These are phyloP conservation scores for Cervus canadensis DNA, from an alignment of 2,113 vertebrate genomes.

Conservation along the genomic window DNA sequence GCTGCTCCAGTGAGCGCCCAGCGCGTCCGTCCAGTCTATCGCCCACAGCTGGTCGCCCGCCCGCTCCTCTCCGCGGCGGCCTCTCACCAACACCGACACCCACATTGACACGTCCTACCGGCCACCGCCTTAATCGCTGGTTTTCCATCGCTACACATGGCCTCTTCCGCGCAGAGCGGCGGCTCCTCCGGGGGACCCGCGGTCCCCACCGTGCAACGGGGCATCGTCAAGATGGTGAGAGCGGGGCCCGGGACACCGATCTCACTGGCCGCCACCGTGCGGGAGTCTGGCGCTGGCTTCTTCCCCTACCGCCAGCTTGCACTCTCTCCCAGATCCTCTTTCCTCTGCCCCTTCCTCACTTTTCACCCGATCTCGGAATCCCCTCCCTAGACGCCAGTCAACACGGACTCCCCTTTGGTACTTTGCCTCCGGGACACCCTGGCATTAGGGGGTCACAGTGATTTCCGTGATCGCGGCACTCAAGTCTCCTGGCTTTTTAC, in stretches of 20 bases:
- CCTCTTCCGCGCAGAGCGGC: slow-evolving; percentile 77
- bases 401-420: neutral
- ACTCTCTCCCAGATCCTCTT: neutral
- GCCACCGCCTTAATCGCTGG: neutral
- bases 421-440: neutral
- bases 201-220: slow-evolving; percentile 87
- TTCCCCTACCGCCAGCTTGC: neutral
- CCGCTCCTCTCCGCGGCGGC: neutral
- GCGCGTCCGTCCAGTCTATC: neutral
- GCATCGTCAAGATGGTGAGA: slow-evolving; percentile 96
- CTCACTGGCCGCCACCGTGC: neutral
- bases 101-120: slow-evolving; percentile 35
- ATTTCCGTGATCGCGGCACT: slow-evolving; percentile 32
- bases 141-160: slow-evolving; percentile 66
- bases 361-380: neutral
- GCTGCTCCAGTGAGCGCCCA: neutral
- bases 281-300: slow-evolving; percentile 24
- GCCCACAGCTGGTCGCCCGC: neutral
- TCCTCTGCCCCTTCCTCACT: slow-evolving; percentile 3
- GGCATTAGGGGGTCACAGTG: slow-evolving; percentile 14
- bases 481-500: neutral
- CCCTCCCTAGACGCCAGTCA: neutral
- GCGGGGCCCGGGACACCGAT: slow-evolving; percentile 39
- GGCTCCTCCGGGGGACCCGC: slow-evolving; percentile 79
- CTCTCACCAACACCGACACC: slow-evolving; percentile 16